Conservation (phyloP, 2,113 vertebrate genomes). For the Anthoscopus minutus region DNA sequence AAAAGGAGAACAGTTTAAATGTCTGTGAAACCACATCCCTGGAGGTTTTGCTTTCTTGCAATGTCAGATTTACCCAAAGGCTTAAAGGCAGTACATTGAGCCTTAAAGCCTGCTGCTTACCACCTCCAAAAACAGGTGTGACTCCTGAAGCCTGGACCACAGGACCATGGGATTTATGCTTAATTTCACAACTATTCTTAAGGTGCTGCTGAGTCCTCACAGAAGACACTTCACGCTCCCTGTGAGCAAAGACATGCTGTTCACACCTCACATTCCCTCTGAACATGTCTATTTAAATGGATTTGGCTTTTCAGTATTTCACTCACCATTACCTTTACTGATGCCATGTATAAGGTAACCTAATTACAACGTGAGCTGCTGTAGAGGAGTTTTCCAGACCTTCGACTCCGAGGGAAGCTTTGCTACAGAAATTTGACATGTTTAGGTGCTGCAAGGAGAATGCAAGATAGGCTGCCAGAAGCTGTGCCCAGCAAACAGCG, state of each 20-base stretch:
- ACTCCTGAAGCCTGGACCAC: background rate
- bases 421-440: background rate
- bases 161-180: background rate
- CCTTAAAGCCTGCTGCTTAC: background rate
- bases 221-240: background rate
- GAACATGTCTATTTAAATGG: background rate
- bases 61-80: background rate
- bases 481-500: background rate
- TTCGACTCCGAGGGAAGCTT: background rate
- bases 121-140: background rate
- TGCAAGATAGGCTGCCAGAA: background rate
- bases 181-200: background rate
- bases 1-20: background rate
- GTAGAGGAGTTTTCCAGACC: background rate
- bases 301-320: background rate
- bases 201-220: background rate
- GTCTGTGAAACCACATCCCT: slow-evolving; percentile 2
- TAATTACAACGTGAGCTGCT: background rate
- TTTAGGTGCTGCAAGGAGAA: background rate
- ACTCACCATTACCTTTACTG: background rate
- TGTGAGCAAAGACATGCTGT: background rate
- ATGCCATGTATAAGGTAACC: background rate
- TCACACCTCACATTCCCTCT: background rate
- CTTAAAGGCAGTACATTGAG: background rate
- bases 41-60: background rate